Base-by-base conservation (phyloP, 2,888 invertebrate species). In the Andrena minutula region DNA sequence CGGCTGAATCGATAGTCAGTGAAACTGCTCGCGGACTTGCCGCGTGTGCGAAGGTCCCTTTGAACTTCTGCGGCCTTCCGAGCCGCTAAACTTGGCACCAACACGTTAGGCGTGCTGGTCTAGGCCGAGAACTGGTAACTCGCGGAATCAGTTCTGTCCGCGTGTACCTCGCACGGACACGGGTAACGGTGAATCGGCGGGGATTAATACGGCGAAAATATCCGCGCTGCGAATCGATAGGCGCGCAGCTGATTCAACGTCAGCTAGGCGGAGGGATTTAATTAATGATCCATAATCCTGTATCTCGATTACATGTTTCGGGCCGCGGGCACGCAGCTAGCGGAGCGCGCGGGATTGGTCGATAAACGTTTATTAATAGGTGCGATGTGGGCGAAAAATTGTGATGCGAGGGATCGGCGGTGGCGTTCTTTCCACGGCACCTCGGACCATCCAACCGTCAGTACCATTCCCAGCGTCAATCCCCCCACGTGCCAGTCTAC, bases 241-340 rank as follows among this genome's bases (percentile, higher is more conserved):
- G 30, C 66, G 66, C 30, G 80, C 80, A 80, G 80, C 81, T 80
- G 80, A 80, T 80, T 80, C 81, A 49, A 73, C 80, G 73, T 49
- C 72, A 56, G 47, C 71, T 75, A 32, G 72, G 60, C 60, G 64
- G 72, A 66, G 68, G 80, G 80, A 80, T 80, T 80, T 80, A 80
- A 80, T 80, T 80, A 80, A 80, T 80, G 81, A 68, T 80, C 80
- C 81, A 80, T 80, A 80, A 80, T 80, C 80, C 80, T 73, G 73
- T 80, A 73, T 80, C 80, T 68, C 80, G 81, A 80, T 80, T 80
- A 80, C 81, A 80, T 56, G 66, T 70, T 79, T 72, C 41, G 79
- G 61, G 32, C 63, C 72, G 81, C 32, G 71, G 41, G 68, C 58
- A 47, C 80, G 66, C 80, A 35, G 66, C 35, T 66, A 49, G 35